phyloP scores from a whole-genome alignment of 2,888 invertebrate genomes.

The Xanthorhoe designata region DNA sequence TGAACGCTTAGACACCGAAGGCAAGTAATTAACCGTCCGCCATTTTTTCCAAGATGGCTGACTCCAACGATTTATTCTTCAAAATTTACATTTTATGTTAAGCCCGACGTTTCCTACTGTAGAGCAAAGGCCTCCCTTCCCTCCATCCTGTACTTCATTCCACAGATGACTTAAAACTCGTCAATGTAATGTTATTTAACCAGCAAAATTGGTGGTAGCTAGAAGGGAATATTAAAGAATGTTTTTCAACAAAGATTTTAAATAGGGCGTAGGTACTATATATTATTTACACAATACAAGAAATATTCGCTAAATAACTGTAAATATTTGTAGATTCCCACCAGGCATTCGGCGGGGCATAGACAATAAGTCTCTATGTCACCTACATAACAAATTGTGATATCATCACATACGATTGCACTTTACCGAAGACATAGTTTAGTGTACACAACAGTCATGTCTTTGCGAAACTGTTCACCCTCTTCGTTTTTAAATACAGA shows the following conservation, averaged over 20 bases:
- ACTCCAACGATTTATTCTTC: neutral
- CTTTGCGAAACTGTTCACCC: neutral
- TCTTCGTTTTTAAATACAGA: neutral
- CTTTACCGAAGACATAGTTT: neutral
- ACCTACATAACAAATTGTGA: conserved; percentile 22
- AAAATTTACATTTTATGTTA: neutral
- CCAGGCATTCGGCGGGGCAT: conserved; percentile 5
- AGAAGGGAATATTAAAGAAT: neutral
- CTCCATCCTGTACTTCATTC: neutral
- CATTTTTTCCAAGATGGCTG: neutral
- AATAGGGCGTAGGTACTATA: neutral
- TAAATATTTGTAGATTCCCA: neutral
- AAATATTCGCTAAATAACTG: neutral
- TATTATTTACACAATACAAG: neutral
- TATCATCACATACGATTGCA: neutral
- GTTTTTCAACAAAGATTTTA: neutral
- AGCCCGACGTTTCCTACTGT: neutral
- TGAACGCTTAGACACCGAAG: neutral
- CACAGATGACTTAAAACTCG: neutral
- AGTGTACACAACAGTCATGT: neutral
- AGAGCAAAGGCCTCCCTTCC: neutral
- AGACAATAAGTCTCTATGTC: conserved; percentile 4
- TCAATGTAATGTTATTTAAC: neutral
- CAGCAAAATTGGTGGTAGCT: neutral
- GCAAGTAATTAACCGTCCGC: neutral